Evolutionary conservation across 2,888 invertebrate species (phyloP), one percentile per base, ranked within the genome.

Genomic region (Notodonta dromedarius): DNA sequence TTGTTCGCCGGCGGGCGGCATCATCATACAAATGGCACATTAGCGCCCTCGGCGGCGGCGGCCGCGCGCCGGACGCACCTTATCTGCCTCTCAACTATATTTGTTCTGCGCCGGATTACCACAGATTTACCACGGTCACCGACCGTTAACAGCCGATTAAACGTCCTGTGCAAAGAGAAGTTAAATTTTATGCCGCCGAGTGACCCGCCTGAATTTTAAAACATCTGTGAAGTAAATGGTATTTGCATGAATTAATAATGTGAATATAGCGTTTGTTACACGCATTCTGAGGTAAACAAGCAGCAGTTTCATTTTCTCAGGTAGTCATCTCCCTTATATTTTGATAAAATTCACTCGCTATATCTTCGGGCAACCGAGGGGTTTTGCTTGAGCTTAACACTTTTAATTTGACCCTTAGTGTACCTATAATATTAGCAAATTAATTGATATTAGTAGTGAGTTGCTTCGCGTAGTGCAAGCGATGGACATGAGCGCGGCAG

Each of bases 11-110:
- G 77, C 70, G 72, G 73, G 76, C 72, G 74, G 74, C 90, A 93
- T 93, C 92, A 91, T 82, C 93, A 93, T 93, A 93, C 88, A 93
- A 93, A 93, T 93, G 90, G 93, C 80, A 80, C 91, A 93, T 93
- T 93, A 93, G 81, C 85, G 80, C 83, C 85, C 81, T 81, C 79
- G 79, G 78, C 79, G 68, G 67, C 79, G 79, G 78, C 79, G 68
- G 67, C 61, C 66, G 62, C 66, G 69, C 78, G 76, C 83, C 84
- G 90, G 90, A 89, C 93, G 86, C 89, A 86, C 90, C 93, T 93
- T 93, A 93, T 93, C 93, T 87, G 81, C 87, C 85, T 86, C 87
- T 90, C 86, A 88, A 90, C 92, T 92, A 91, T 93, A 92, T 93
- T 92, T 93, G 92, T 88, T 90, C 90, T 90, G 83, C 83, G 69